A percentile compares a stretch with the other conserved stretches of the same genome.
Conservation (phyloP, 1,140 invertebrate species). For the Drosophila ercepeae region DNA sequence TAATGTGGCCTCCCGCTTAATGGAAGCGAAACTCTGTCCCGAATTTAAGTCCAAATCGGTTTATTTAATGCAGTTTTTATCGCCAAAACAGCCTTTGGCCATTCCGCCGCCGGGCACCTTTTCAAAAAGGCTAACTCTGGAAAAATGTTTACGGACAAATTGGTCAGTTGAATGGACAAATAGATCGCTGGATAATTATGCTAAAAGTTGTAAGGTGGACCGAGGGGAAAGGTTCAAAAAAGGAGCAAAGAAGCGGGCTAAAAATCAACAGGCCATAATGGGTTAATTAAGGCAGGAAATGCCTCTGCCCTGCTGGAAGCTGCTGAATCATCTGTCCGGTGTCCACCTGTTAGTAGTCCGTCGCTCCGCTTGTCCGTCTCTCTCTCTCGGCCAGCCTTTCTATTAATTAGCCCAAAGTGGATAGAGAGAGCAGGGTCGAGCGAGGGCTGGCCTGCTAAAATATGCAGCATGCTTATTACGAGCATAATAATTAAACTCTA, state of each 20-base stretch:
- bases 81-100: background rate
- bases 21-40: background rate
- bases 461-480: conserved; percentile 75
- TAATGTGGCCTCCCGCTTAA: background rate
- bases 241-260: conserved; percentile 9
- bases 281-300: conserved; percentile 62
- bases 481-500: conserved; percentile 69
- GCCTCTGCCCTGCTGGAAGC: background rate
- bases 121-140: background rate
- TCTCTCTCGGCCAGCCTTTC: conserved; percentile 16
- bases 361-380: background rate
- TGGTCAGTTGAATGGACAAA: conserved; percentile 55
- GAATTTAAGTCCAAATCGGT: background rate
- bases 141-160: conserved; percentile 40
- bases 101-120: too few relatives aligned
- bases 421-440: conserved; percentile 14
- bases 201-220: too few relatives aligned
- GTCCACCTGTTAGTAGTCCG: conserved; percentile 3
- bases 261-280: conserved; percentile 70
- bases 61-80: background rate
- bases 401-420: conserved; percentile 65
- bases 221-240: too few relatives aligned
- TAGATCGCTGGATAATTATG: conserved; percentile 54
- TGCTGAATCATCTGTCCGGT: conserved; percentile 22
- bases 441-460: conserved; percentile 31